Evolutionary conservation across 2,888 invertebrate genomes (phyloP).

Genomic region (Dynastes maya): DNA sequence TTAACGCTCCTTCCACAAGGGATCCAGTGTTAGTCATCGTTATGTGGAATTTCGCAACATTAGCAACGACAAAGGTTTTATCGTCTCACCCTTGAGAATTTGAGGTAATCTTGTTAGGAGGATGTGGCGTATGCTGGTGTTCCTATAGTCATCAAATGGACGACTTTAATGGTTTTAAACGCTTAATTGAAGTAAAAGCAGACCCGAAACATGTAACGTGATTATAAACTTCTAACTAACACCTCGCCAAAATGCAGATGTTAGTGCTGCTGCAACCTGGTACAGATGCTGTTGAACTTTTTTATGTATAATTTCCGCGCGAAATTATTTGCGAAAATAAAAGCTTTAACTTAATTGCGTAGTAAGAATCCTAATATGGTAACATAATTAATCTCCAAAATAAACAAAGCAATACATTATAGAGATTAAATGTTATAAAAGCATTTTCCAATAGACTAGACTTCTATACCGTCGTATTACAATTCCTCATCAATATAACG

Average conservation of each 20-base stretch:
- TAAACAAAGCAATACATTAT: background rate
- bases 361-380: background rate
- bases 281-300: background rate
- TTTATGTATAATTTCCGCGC: too few relatives aligned
- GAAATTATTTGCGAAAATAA: background rate
- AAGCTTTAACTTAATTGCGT: too few relatives aligned
- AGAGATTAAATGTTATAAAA: slow-evolving; percentile 1
- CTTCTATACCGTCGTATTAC: background rate
- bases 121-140: background rate
- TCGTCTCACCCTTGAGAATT: slow-evolving; percentile 3
- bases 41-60: background rate
- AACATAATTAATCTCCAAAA: background rate
- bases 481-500: slow-evolving; percentile 23
- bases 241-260: background rate
- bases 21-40: background rate
- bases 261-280: background rate
- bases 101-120: slow-evolving; percentile 19
- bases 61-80: slow-evolving; percentile 6
- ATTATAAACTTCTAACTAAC: background rate
- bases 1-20: background rate
- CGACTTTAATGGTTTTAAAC: slow-evolving; percentile 12
- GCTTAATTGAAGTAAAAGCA: slow-evolving; percentile 28
- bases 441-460: slow-evolving; percentile 23
- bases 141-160: background rate
- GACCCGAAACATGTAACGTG: background rate